phyloP scores from a whole-genome alignment of 2,888 invertebrate genomes.

The Protophormia terraenovae region DNA sequence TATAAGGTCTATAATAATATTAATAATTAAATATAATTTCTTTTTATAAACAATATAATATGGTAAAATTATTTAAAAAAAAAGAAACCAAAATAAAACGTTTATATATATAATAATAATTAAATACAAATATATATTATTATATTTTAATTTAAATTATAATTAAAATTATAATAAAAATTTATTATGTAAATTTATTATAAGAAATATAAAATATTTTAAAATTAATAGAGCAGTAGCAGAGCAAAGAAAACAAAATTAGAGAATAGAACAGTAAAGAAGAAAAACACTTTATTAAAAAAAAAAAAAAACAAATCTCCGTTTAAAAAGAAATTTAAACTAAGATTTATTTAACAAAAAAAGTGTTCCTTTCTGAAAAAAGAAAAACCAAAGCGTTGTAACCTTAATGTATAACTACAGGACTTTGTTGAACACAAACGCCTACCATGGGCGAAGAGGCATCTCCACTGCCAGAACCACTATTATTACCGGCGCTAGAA shows the following conservation, averaged over 20 bases:
- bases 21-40: neutral
- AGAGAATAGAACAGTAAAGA: neutral
- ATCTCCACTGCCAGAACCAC: constrained; percentile 72
- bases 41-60: neutral
- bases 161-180: neutral
- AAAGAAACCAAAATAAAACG: constrained; percentile 12
- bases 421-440: constrained; percentile 95
- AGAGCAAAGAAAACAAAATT: neutral
- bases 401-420: constrained; percentile 91
- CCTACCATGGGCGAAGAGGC: constrained; percentile 93
- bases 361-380: neutral
- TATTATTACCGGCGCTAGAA: constrained; percentile 64
- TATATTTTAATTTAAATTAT: neutral
- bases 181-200: neutral
- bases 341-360: too few species aligned
- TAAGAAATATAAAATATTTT: neutral
- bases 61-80: neutral
- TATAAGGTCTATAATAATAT: neutral
- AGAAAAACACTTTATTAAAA: neutral
- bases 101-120: constrained; percentile 35
- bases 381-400: neutral
- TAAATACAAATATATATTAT: constrained; percentile 47
- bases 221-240: neutral
- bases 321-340: too few species aligned
- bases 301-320: too few species aligned